Base-by-base conservation (phyloP, 2,113 vertebrate genomes). In the Hiodon alosoides region DNA sequence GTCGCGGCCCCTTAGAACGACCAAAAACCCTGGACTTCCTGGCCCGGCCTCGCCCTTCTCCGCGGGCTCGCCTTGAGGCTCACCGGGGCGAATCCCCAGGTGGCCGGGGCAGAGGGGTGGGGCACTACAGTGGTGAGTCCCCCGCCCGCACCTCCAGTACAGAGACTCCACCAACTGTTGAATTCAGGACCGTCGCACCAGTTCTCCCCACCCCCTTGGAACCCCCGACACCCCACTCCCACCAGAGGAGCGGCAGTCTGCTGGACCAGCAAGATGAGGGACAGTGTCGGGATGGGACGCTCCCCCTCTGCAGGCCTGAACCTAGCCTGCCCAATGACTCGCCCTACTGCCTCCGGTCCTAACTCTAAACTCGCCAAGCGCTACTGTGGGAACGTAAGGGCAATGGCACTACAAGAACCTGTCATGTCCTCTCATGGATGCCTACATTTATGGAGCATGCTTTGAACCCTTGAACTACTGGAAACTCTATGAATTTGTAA, bases 21-120 rank as follows among this genome's bases (percentile, higher is more conserved):
- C 97, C 97, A 76, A 98, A 98, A 87, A 99, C 97, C 2, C 68
- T 98, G 80, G 96, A 99, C 86, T 95, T 99, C 81, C 86, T 96
- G 68, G 93, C 94, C 13, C 91, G 97, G 62, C 97, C 96, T 5
- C 95, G 97, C 48, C 97, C 97, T 48, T 95, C 94, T 7, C 93
- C 94, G 2, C 90, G 94, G 74, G 89, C 93, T 0, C 92, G 94
- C 62, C 86, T 92, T 14, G 96, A 97, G 59, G 91, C 92, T 3
- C 94, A 93, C 84, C 94, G 93, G 93, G 90, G 92, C 3, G 93
- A 94, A 81, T 93, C 93, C 3, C 89, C 90, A 46, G 91, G 90
- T 72, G 85, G 87, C 0, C 77, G 78, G 80, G 87, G 90, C 11
- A 66, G 82, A 59, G 84, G 75, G 3, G 88, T 87, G 3, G 73